Percentiles rank a stretch among this genome's conserved stretches.
Conservation (phyloP, 2,888 invertebrate species). For the Acanthosepion lycidas region DNA sequence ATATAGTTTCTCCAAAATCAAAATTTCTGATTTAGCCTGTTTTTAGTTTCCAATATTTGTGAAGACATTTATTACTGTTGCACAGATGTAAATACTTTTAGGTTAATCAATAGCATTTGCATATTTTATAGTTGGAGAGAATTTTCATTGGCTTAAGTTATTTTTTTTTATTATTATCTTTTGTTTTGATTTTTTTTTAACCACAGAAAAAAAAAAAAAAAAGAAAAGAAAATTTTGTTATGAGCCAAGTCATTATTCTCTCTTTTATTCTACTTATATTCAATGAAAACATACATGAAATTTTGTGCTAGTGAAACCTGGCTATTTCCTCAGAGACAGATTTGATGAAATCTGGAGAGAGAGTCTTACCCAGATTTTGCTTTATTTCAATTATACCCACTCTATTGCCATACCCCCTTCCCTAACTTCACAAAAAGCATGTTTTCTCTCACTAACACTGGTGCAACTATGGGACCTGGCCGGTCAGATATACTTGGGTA, state of each 20-base stretch:
- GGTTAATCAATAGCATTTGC: neutral
- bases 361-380: neutral
- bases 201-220: neutral
- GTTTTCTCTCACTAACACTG: constrained; percentile 13
- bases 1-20: neutral
- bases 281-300: neutral
- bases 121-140: neutral
- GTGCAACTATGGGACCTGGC: constrained; percentile 17
- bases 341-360: neutral
- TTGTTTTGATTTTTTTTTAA: neutral
- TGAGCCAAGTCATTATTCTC: neutral
- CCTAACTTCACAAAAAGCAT: constrained; percentile 11
- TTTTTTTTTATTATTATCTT: neutral
- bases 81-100: neutral
- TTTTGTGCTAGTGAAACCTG: neutral
- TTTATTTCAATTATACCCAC: neutral
- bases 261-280: neutral
- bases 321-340: neutral
- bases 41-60: neutral
- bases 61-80: neutral
- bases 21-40: neutral
- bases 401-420: neutral
- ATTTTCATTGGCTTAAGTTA: neutral
- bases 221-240: neutral
- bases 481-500: neutral